Base-by-base conservation (phyloP, 2,113 vertebrate genomes). In the Tupaia chinensis region DNA sequence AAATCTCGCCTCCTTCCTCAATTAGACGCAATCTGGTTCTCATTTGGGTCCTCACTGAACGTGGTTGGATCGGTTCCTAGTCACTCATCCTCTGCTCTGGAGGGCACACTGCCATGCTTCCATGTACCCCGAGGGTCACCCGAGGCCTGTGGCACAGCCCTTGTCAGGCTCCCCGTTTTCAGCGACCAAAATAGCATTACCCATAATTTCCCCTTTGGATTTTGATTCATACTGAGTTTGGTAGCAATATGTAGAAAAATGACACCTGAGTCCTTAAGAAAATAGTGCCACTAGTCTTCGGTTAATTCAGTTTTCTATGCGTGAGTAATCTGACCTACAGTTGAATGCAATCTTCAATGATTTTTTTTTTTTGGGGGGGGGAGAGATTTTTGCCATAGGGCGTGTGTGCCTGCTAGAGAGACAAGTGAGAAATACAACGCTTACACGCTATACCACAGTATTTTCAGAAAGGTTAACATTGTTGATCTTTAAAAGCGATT, bases 401-500 rank as follows among this genome's bases (percentile, higher is more conserved):
- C 32, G 2, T 32, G 32, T 32, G 32, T 32, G 32, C 32, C 32
- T 32, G 32, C 32, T 32, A 32, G 32, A 32, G 32, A 32, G 32
- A 32, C 32, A 32, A 32, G 32, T 32, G 32, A 32, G 32, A 32
- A 32, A 32, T 32, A 32, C 32, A 32, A 32, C 32, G 32, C 32
- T 76, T 34, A 54, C 17, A 77, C 61, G 32, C 53, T 5, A 27
- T 69, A 32, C n/a, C 4, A 78, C 17, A 77, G 95, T 96, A 79
- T 13, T 11, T 76, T 80, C 44, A 44, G 81, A 92, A 56, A 93
- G 70, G 95, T 32, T 15, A 74, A 80, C 23, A 4, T 76, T 84
- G 85, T 69, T 94, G 15, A 95, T 66, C 79, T 97, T 15, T 95
- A 73, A 94, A 69, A 65, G 44, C 20, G 97, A 90, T 95, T 70